A percentile compares a stretch with the other conserved stretches of the same genome.
phyloP scores from a whole-genome alignment of 1,140 invertebrate species.

The Linepithema humile region DNA sequence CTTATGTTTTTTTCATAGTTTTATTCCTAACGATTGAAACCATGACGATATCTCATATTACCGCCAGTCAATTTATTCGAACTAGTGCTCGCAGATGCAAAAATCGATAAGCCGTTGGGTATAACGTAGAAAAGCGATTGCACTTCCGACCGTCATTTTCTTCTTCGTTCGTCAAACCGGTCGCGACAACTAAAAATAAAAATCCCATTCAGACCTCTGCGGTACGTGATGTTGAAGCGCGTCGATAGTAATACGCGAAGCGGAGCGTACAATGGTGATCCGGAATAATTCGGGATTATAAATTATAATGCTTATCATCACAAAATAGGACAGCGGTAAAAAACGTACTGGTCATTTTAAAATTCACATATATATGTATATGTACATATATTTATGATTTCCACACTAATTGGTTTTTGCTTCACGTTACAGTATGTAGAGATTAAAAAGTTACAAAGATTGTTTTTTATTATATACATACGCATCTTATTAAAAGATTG shows the following conservation, averaged over 20 bases:
- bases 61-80: slow-evolving; percentile 6
- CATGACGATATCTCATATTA: slow-evolving; percentile 14
- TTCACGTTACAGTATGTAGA: not conserved
- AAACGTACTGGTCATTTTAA: not conserved
- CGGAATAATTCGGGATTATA: not conserved
- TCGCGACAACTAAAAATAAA: slow-evolving; percentile 50
- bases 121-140: not conserved
- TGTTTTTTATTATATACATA: not conserved
- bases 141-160: slow-evolving; percentile 35
- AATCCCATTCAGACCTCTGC: slow-evolving; percentile 5
- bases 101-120: slow-evolving; percentile 6
- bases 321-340: not conserved
- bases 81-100: not conserved
- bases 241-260: not conserved
- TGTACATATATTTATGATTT: no score
- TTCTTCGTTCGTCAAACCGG: slow-evolving; percentile 31
- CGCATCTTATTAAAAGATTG: not conserved
- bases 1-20: no score
- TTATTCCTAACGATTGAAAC: not conserved
- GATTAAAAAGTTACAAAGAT: not conserved
- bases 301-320: slow-evolving; percentile 23
- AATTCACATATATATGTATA: not conserved
- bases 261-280: not conserved
- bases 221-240: not conserved
- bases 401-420: no score